Conservation (phyloP, 1,140 invertebrate genomes). For the Diorhabda elongata region DNA sequence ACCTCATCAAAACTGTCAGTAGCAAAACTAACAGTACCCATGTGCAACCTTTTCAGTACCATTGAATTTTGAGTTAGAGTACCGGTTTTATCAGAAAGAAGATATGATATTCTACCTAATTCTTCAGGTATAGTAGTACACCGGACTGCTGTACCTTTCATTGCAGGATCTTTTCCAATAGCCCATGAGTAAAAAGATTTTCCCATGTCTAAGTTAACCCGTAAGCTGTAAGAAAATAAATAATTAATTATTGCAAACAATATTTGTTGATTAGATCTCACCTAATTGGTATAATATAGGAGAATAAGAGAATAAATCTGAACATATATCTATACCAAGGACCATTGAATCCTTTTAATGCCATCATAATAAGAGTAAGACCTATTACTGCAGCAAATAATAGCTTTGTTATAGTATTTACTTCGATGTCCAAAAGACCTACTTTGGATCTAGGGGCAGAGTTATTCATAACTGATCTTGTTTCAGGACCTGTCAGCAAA, state of each 20-base stretch:
- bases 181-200: conserved; percentile 97
- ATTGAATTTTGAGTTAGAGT: conserved; percentile 99
- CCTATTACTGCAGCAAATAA: conserved; percentile 90
- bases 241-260: conserved; percentile 5
- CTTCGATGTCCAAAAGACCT: conserved; percentile 90
- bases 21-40: conserved; percentile 84
- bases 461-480: conserved; percentile 97
- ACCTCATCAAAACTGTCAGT: conserved; percentile 86
- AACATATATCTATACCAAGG: conserved; percentile 97
- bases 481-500: conserved; percentile 70
- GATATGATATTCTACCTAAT: conserved; percentile 91
- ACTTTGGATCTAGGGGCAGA: conserved; percentile 92
- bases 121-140: conserved; percentile 99
- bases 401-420: conserved; percentile 94
- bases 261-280: conserved; percentile 45
- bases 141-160: conserved; percentile 93
- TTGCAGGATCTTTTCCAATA: conserved; percentile 90
- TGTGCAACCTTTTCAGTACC: conserved; percentile 92
- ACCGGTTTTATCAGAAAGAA: conserved; percentile 97
- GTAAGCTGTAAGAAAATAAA: conserved; percentile 63
- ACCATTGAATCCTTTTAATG: conserved; percentile 89
- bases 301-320: conserved; percentile 94
- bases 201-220: conserved; percentile 98
- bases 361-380: conserved; percentile 91
- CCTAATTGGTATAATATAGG: conserved; percentile 98